A percentile compares a stretch with the other conserved stretches of the same genome.
phyloP scores from a whole-genome alignment of 53 echinoderm and acorn worm genomes.

The Antedon mediterranea region DNA sequence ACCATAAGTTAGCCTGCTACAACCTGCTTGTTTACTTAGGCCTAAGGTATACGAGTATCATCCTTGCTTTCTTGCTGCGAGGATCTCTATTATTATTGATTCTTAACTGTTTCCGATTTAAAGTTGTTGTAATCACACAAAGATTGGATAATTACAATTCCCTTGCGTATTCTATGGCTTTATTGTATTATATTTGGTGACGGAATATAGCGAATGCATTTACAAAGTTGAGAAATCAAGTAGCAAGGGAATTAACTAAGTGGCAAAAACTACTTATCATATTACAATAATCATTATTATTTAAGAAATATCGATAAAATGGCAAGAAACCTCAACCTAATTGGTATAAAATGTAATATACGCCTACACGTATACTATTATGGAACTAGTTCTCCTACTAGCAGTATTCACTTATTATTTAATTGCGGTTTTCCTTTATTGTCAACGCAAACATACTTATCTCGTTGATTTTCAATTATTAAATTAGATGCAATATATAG shows the following conservation, averaged over 20 bases:
- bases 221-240: background rate
- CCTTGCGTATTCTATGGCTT: background rate
- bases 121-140: background rate
- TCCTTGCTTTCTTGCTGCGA: background rate
- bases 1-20: background rate
- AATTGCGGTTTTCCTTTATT: no score
- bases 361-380: no score
- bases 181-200: background rate
- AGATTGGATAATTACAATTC: background rate
- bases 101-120: background rate
- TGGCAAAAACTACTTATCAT: background rate
- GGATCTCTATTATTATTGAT: background rate
- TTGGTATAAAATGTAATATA: no score
- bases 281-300: background rate
- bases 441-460: no score
- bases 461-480: no score
- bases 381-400: no score
- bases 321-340: background rate
- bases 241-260: background rate
- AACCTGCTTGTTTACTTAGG: background rate
- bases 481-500: no score
- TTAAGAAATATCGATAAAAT: background rate
- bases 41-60: background rate
- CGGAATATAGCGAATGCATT: background rate
- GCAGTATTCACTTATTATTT: no score